Conservation (phyloP, 2,113 vertebrate genomes). For the Fregata magnificens region DNA sequence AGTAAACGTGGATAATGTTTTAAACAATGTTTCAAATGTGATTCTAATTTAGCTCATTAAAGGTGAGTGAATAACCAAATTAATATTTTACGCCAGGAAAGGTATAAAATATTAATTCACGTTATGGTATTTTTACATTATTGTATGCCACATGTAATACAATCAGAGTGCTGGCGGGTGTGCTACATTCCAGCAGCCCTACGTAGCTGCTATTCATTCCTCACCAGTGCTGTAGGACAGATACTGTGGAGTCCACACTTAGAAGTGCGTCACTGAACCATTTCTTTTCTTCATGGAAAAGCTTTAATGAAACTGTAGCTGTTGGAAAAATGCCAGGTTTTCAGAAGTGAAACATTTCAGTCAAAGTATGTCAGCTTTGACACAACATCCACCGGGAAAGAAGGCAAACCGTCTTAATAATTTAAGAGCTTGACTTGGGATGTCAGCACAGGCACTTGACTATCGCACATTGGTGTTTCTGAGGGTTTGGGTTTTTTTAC, state of each 20-base stretch:
- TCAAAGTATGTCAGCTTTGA: conserved; percentile 18
- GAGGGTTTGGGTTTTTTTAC: neutral
- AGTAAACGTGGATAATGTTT: neutral
- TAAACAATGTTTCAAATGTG: neutral
- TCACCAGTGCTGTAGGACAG: neutral
- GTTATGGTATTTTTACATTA: neutral
- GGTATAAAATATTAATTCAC: conserved; percentile 25
- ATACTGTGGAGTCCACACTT: neutral
- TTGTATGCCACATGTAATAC: neutral
- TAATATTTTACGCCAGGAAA: neutral
- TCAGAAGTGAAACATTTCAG: neutral
- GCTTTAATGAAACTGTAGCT: neutral
- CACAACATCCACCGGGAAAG: neutral
- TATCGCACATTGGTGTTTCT: neutral
- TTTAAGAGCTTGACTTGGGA: neutral
- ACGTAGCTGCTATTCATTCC: neutral
- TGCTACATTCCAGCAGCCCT: neutral
- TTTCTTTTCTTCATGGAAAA: neutral
- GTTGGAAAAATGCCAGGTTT: neutral
- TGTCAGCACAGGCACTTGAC: neutral
- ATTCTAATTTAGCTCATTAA: conserved; percentile 41
- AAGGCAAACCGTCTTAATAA: neutral
- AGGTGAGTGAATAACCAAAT: conserved; percentile 22
- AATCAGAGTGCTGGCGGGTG: neutral
- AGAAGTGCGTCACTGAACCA: neutral